Percentiles rank a stretch among this genome's conserved stretches.
phyloP scores from a whole-genome alignment of 2,888 invertebrate species.

The Monopis laevigella region DNA sequence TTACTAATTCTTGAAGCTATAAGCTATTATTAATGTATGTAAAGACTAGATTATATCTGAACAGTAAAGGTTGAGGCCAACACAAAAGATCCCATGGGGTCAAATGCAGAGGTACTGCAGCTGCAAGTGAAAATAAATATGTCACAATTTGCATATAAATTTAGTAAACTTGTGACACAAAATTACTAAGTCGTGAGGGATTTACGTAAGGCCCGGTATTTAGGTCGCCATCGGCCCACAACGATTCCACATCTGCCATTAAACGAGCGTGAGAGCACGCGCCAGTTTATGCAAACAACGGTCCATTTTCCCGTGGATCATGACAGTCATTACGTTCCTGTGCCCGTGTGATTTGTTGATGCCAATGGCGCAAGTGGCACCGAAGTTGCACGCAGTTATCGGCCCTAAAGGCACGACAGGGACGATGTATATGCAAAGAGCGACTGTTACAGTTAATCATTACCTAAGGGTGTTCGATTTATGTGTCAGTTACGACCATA shows the following conservation, averaged over 20 bases:
- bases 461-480: conserved; percentile 35
- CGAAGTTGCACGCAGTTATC: conserved; percentile 36
- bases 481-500: conserved; percentile 19
- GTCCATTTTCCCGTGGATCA: conserved; percentile 40
- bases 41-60: too few species aligned
- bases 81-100: too few species aligned
- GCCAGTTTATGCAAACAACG: conserved; percentile 48
- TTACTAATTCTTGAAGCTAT: too few species aligned
- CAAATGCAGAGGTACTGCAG: too few species aligned
- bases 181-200: conserved; percentile 28
- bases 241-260: conserved; percentile 31
- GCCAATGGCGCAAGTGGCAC: conserved; percentile 42
- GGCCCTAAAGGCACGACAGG: conserved; percentile 46
- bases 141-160: conserved; percentile 6
- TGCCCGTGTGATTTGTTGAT: conserved; percentile 22
- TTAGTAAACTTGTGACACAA: conserved; percentile 13
- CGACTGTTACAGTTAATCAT: conserved; percentile 36
- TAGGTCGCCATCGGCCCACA: conserved; percentile 31
- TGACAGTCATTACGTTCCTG: conserved; percentile 44
- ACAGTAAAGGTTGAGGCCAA: too few species aligned
- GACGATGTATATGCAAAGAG: conserved; percentile 32
- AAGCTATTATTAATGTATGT: too few species aligned
- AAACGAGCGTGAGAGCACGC: conserved; percentile 46
- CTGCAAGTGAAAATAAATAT: not conserved
- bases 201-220: conserved; percentile 31